These are phyloP conservation scores for Sebastes cheni DNA, from an alignment of 2,797 vertebrate genomes.

Conservation along the genomic window DNA sequence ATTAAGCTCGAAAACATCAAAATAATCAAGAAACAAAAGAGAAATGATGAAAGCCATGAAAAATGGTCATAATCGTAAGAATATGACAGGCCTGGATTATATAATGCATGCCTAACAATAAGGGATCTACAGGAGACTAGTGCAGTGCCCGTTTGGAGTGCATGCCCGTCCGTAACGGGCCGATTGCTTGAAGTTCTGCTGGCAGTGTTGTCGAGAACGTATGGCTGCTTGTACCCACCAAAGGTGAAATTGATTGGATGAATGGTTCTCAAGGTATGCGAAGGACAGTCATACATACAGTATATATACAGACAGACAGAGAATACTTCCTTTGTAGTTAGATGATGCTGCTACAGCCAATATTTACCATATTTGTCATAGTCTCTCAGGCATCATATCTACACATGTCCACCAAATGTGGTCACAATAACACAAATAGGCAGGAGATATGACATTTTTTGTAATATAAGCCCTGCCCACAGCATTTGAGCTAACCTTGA, in stretches of 20 bases:
- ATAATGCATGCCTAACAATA: background rate
- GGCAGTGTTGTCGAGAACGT: too few species aligned
- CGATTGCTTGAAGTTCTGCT: background rate
- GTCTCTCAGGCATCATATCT: background rate
- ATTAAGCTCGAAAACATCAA: slow-evolving; percentile 12
- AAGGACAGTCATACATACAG: background rate
- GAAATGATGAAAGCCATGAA: background rate
- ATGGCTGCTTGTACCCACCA: background rate
- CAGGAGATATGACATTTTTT: background rate
- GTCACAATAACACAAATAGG: background rate
- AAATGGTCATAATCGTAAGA: background rate
- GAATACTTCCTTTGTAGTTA: background rate
- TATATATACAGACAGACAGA: background rate
- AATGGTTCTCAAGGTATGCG: background rate
- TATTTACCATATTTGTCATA: background rate
- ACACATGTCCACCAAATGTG: background rate
- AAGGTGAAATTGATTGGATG: background rate
- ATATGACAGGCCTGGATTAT: background rate
- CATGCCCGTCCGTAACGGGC: accelerated
- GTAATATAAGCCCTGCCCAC: background rate
- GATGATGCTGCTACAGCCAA: background rate
- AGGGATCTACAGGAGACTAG: too few species aligned
- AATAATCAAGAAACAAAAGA: slow-evolving; percentile 2
- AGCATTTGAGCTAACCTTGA: background rate
- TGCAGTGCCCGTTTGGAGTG: too few species aligned